A percentile compares a stretch with the other conserved stretches of the same genome.
These are phyloP conservation scores for Aurelia sp. DNA, from an alignment of 30 jellyfish, hydroid and myxozoan species.

Conservation along the genomic window DNA sequence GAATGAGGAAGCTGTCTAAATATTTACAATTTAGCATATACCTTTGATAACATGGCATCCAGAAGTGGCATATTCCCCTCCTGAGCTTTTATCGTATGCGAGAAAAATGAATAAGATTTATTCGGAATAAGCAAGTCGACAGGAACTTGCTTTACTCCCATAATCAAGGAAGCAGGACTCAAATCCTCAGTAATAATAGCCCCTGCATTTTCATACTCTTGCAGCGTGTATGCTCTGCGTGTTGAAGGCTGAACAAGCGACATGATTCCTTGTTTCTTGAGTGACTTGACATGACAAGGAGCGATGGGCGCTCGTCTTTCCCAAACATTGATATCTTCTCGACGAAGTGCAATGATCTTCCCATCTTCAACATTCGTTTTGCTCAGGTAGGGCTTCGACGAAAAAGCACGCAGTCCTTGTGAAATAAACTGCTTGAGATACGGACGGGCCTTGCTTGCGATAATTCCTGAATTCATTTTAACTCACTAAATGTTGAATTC, in stretches of 20 bases:
- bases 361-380: slow-evolving; percentile 71
- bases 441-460: slow-evolving; percentile 30
- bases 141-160: slow-evolving; percentile 97
- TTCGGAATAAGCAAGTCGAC: slow-evolving; percentile 86
- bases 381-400: slow-evolving; percentile 46
- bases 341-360: slow-evolving; percentile 71
- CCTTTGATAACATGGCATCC: slow-evolving; percentile 96
- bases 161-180: slow-evolving; percentile 86
- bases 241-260: slow-evolving; percentile 97
- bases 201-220: slow-evolving; percentile 95
- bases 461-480: slow-evolving; percentile 17
- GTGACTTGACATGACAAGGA: slow-evolving; percentile 81
- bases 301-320: slow-evolving; percentile 96
- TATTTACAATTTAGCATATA: too few relatives aligned
- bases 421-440: slow-evolving; percentile 5
- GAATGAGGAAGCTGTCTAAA: too few relatives aligned
- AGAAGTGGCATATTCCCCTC: slow-evolving; percentile 95
- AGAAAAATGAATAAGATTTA: slow-evolving; percentile 87
- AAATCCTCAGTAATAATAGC: slow-evolving; percentile 90
- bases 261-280: slow-evolving; percentile 69
- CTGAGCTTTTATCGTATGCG: slow-evolving; percentile 97
- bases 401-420: slow-evolving; percentile 18
- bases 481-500: neutral
- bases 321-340: slow-evolving; percentile 97
- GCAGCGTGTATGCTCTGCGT: slow-evolving; percentile 96